These are phyloP conservation scores for Hypena proboscidalis DNA, from an alignment of 2,888 invertebrate species.

Conservation along the genomic window DNA sequence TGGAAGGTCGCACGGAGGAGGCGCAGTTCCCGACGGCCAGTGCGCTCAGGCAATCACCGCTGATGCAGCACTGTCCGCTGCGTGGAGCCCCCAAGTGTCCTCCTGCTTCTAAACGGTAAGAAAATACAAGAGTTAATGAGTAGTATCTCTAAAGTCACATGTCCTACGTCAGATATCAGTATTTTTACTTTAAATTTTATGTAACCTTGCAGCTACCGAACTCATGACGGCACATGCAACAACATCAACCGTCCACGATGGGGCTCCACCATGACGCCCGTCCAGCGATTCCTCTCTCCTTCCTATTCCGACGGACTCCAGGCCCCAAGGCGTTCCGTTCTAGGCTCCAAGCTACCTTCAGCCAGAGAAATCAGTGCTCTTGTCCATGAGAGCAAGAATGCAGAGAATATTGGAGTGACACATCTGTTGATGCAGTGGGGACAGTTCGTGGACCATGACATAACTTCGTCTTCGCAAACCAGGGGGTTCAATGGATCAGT, in stretches of 20 bases:
- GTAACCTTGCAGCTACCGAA: conserved; percentile 89
- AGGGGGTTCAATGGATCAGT: conserved; percentile 91
- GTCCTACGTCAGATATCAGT: background rate
- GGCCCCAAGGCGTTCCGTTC: conserved; percentile 84
- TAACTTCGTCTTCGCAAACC: conserved; percentile 92
- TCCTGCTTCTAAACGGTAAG: conserved; percentile 86
- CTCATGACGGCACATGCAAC: conserved; percentile 96
- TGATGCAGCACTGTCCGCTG: conserved; percentile 88
- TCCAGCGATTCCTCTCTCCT: conserved; percentile 92
- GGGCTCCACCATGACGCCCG: conserved; percentile 93
- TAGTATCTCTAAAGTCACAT: too few species aligned
- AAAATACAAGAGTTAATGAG: background rate
- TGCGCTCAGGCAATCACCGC: conserved; percentile 75
- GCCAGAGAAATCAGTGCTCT: conserved; percentile 90
- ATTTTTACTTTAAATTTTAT: background rate
- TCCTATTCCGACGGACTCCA: conserved; percentile 91
- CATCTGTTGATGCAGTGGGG: conserved; percentile 96
- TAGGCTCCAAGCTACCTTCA: conserved; percentile 88
- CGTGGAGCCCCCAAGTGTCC: conserved; percentile 88
- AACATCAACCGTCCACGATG: conserved; percentile 90
- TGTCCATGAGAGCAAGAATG: conserved; percentile 86
- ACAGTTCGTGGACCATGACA: conserved; percentile 95
- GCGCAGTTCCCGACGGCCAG: conserved; percentile 68
- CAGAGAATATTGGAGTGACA: conserved; percentile 88
- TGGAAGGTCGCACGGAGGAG: conserved; percentile 71